phyloP scores from a whole-genome alignment of 2,888 invertebrate genomes.

The Rhagium mordax region DNA sequence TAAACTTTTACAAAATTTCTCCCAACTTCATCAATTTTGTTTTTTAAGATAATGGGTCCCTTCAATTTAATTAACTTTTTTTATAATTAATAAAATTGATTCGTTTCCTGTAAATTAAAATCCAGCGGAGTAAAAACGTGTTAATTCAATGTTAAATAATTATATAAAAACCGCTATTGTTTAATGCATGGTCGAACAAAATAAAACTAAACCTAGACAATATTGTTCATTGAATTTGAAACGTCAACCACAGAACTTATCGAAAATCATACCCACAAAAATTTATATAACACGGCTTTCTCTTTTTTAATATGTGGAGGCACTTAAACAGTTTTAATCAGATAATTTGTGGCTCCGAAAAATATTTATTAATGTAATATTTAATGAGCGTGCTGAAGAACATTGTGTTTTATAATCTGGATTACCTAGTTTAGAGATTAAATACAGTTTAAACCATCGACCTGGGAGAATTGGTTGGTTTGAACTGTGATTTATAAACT shows the following conservation, averaged over 20 bases:
- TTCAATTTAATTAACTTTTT: neutral
- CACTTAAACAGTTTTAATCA: no score
- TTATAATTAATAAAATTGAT: neutral
- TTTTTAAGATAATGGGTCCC: neutral
- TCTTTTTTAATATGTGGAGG: slow-evolving; percentile 12
- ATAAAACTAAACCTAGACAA: slow-evolving; percentile 22
- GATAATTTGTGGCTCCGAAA: no score
- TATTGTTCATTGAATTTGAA: neutral
- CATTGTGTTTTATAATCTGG: no score
- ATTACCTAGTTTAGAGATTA: no score
- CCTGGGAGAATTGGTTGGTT: no score
- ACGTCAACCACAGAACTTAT: neutral
- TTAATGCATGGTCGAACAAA: slow-evolving; percentile 2
- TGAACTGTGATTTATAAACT: no score
- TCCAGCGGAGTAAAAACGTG: neutral
- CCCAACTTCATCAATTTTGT: neutral
- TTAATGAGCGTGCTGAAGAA: no score
- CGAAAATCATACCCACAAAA: neutral
- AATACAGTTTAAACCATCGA: no score
- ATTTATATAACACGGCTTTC: neutral
- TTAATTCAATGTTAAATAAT: slow-evolving; percentile 23
- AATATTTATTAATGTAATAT: no score
- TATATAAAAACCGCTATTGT: neutral
- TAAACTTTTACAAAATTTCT: no score
- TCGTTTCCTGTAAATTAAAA: neutral